These are phyloP conservation scores for Podarcis raffonei DNA, from an alignment of 2,113 vertebrate species.

Conservation along the genomic window DNA sequence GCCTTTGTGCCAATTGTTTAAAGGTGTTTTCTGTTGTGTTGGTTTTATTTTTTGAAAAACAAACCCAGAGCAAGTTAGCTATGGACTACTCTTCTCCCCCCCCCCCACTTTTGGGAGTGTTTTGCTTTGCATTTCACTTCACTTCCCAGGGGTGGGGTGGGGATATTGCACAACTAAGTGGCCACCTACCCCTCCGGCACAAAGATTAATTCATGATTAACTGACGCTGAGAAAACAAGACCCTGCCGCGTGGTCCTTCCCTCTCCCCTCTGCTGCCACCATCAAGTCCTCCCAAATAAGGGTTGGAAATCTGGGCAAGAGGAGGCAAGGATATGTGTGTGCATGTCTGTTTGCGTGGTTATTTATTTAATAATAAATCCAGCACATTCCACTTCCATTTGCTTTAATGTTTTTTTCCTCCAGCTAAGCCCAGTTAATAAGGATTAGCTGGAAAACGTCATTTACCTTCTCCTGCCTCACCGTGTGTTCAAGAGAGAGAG, in stretches of 20 bases:
- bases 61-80: background rate
- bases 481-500: background rate
- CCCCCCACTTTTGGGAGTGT: no score
- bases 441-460: slow-evolving; percentile 62
- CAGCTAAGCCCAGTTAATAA: slow-evolving; percentile 64
- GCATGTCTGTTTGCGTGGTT: background rate
- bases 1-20: slow-evolving; percentile 19
- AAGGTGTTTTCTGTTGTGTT: no score
- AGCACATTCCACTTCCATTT: slow-evolving; percentile 47
- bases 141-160: background rate
- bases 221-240: background rate
- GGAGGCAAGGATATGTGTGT: background rate
- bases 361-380: slow-evolving; percentile 53
- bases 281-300: background rate
- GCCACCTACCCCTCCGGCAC: background rate
- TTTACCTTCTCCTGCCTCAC: slow-evolving; percentile 16
- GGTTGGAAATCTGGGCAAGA: slow-evolving; percentile 34
- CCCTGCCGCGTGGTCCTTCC: no score
- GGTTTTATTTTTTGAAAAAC: background rate
- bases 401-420: slow-evolving; percentile 45
- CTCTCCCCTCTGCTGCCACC: background rate
- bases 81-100: background rate
- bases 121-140: background rate
- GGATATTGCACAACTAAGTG: background rate
- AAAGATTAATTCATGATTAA: slow-evolving; percentile 45